These are phyloP conservation scores for Felis chaus DNA, from an alignment of 2,113 vertebrate species.

Conservation along the genomic window DNA sequence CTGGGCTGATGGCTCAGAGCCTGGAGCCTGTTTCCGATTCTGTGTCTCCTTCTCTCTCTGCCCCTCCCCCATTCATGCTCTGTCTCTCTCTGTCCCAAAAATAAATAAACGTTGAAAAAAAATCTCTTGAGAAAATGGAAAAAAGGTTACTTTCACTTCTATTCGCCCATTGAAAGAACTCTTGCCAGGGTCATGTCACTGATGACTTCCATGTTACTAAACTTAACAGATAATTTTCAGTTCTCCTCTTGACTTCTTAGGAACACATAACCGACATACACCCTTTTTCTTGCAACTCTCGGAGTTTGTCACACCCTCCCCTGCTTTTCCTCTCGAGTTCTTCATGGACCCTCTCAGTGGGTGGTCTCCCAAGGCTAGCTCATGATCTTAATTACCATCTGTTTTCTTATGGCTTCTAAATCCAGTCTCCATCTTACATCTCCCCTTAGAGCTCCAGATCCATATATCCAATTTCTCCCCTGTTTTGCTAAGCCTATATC, in stretches of 20 bases:
- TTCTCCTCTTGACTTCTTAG: slow-evolving; percentile 58
- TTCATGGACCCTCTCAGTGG: neutral
- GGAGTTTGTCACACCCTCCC: neutral
- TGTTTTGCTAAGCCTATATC: neutral
- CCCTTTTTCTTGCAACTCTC: slow-evolving; percentile 49
- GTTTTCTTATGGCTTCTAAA: neutral
- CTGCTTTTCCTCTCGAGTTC: neutral
- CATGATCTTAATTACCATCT: neutral
- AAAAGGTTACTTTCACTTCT: neutral
- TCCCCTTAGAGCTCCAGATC: neutral
- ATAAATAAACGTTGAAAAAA: neutral
- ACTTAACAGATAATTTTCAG: neutral
- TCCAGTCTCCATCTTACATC: neutral
- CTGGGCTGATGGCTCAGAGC: too few species aligned
- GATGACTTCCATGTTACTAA: neutral
- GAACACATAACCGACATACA: neutral
- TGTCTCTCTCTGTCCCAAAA: too few species aligned
- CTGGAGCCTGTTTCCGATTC: too few species aligned
- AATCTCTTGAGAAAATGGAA: neutral
- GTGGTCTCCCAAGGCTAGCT: neutral
- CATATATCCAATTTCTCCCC: neutral
- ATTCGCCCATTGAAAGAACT: neutral
- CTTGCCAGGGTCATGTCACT: slow-evolving; percentile 6
- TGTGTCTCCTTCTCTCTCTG: too few species aligned
- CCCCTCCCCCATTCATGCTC: too few species aligned